Conservation (phyloP, 2,888 invertebrate species). For the Apotomis capreana region DNA sequence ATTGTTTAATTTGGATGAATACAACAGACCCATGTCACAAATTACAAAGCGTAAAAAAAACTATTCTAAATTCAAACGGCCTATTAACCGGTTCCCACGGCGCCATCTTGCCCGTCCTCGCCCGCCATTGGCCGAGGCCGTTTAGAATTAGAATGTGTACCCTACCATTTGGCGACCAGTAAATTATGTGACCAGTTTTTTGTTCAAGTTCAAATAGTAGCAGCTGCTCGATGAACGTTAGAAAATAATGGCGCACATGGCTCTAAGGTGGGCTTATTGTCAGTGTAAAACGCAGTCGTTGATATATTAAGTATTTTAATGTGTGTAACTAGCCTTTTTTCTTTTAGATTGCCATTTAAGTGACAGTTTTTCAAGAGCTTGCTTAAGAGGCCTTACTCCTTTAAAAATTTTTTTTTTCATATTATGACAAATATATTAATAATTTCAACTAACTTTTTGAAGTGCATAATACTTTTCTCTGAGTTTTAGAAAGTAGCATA, state of each 20-base stretch:
- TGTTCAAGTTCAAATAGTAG: conserved; percentile 73
- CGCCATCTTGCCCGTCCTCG: conserved; percentile 82
- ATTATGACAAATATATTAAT: no score
- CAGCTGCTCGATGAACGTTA: conserved; percentile 67
- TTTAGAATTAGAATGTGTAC: conserved; percentile 83
- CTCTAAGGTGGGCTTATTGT: conserved; percentile 41
- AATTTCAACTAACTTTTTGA: no score
- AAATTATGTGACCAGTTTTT: conserved; percentile 78
- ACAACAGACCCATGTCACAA: no score
- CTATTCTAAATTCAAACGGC: conserved; percentile 83
- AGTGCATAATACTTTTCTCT: no score
- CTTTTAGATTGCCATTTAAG: no score
- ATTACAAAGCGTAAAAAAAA: conserved; percentile 61
- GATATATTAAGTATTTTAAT: not conserved
- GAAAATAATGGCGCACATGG: conserved; percentile 50
- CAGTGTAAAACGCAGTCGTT: not conserved
- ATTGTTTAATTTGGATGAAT: no score
- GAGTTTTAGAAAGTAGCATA: no score
- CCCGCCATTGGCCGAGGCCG: conserved; percentile 81
- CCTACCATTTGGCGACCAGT: conserved; percentile 82
- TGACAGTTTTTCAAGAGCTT: no score
- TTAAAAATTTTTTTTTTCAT: no score
- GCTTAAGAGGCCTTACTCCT: no score
- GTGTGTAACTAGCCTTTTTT: not conserved
- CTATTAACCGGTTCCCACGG: conserved; percentile 83